A percentile compares a stretch with the other conserved stretches of the same genome.
Conservation (phyloP, 2,797 vertebrate species). For the Oryzias sinensis region DNA sequence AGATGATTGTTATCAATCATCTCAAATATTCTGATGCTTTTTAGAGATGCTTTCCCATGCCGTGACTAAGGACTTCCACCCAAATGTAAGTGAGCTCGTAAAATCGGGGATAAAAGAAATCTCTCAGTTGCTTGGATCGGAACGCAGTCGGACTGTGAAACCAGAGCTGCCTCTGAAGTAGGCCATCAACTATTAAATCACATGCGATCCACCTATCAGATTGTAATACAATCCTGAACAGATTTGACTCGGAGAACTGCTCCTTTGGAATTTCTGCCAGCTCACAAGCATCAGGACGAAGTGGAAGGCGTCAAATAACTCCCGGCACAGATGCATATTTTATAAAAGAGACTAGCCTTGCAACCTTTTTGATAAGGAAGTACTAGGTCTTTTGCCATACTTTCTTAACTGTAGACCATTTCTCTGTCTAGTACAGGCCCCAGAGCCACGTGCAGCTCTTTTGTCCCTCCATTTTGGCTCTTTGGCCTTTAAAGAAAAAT, state of each 20-base stretch:
- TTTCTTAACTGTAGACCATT: too few relatives aligned
- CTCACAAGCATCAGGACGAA: background rate
- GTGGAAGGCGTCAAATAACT: slow-evolving; percentile 9
- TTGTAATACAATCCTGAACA: slow-evolving; percentile 54
- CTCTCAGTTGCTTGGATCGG: slow-evolving; percentile 48
- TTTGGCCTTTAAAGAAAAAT: too few relatives aligned
- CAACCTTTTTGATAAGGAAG: too few relatives aligned
- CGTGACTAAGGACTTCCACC: slow-evolving; percentile 39
- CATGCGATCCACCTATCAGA: slow-evolving; percentile 61
- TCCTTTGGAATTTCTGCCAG: slow-evolving; percentile 55
- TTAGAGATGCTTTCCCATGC: slow-evolving; percentile 29
- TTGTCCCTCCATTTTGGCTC: too few relatives aligned
- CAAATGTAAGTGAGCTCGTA: slow-evolving; percentile 50
- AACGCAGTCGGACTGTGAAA: slow-evolving; percentile 51
- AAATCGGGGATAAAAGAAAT: slow-evolving; percentile 51
- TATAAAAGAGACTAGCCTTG: background rate
- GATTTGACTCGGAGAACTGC: slow-evolving; percentile 50
- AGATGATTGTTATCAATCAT: slow-evolving; percentile 14
- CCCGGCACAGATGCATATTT: slow-evolving; percentile 34
- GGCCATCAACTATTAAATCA: slow-evolving; percentile 74
- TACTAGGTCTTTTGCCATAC: too few relatives aligned
- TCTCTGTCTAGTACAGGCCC: too few relatives aligned
- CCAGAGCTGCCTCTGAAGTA: slow-evolving; percentile 64
- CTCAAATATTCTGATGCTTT: slow-evolving; percentile 34
- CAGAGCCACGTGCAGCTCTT: too few relatives aligned